Evolutionary conservation across 64 coral and sea anemone species (phyloP).

Genomic region (Acropora tenuis): DNA sequence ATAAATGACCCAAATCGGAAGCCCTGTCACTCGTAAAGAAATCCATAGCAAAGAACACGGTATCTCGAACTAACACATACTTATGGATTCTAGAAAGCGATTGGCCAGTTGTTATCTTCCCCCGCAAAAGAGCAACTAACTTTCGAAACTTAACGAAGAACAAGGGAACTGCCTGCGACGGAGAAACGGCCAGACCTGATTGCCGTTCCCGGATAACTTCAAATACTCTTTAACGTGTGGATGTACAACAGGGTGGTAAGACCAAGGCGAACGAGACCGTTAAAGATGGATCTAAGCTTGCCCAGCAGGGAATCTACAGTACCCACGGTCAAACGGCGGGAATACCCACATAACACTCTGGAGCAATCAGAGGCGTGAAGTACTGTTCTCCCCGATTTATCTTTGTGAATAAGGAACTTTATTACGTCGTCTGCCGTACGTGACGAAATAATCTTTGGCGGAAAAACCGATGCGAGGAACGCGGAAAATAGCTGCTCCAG

Average conservation of each 20-base stretch:
- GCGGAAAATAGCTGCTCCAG: constrained; percentile 19
- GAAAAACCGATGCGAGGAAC: constrained; percentile 29
- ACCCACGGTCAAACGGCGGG: constrained; percentile 3
- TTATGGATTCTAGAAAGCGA: constrained; percentile 1
- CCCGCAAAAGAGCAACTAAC: neutral
- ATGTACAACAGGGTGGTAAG: constrained; percentile 22
- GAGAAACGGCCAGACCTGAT: neutral
- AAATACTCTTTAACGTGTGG: constrained; percentile 37
- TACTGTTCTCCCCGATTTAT: constrained; percentile 5
- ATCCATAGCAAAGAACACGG: constrained; percentile 30
- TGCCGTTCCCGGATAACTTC: constrained; percentile 30
- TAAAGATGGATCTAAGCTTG: constrained; percentile 6
- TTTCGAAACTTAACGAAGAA: constrained; percentile 34
- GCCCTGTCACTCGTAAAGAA: constrained; percentile 61
- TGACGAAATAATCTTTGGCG: constrained; percentile 4
- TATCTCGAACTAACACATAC: constrained; percentile 60
- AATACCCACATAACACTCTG: neutral
- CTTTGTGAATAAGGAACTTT: constrained; percentile 43
- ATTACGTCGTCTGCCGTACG: constrained; percentile 37
- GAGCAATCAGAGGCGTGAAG: neutral
- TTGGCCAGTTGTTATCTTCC: neutral
- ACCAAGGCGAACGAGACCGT: neutral
- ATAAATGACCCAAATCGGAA: constrained; percentile 53
- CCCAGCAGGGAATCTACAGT: constrained; percentile 6
- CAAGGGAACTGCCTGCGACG: constrained; percentile 38